Percentiles rank a stretch among this genome's conserved stretches.
Conservation (phyloP, 2,888 invertebrate species). For the Ischnura elegans region DNA sequence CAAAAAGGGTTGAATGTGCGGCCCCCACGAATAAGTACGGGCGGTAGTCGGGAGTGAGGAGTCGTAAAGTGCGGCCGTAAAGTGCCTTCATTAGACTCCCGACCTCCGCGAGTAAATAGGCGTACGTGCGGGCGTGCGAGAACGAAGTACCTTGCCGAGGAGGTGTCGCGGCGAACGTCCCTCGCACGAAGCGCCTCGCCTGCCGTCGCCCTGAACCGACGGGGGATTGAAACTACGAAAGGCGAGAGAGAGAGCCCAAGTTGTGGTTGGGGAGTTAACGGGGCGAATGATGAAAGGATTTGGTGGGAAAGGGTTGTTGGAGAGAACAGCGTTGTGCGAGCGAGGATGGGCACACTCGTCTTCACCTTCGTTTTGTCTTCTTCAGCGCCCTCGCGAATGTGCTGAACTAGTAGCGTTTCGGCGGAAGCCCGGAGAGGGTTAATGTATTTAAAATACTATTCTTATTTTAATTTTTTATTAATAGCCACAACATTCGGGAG, state of each 20-base stretch:
- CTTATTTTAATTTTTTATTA: no score
- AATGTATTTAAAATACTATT: no score
- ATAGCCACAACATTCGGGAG: no score
- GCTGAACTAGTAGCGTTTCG: no score
- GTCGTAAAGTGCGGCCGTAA: not conserved
- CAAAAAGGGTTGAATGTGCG: not conserved
- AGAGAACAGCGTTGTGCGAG: not conserved
- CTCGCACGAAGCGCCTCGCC: not conserved
- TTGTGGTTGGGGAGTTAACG: not conserved
- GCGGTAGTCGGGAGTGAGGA: not conserved
- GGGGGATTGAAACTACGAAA: not conserved
- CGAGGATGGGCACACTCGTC: not conserved
- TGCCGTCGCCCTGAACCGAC: not conserved
- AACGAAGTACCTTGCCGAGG: not conserved
- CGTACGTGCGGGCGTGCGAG: not conserved
- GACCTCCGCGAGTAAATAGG: not conserved
- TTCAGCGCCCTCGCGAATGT: no score
- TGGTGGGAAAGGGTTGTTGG: not conserved
- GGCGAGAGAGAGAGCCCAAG: not conserved
- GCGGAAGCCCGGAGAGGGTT: no score
- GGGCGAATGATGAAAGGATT: slow-evolving; percentile 19
- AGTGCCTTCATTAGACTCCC: slow-evolving; percentile 38
- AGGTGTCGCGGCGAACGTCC: not conserved
- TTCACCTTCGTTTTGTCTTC: not conserved
- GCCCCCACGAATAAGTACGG: not conserved